phyloP scores from a whole-genome alignment of 2,113 vertebrate species.

The Crotalus tigris region DNA sequence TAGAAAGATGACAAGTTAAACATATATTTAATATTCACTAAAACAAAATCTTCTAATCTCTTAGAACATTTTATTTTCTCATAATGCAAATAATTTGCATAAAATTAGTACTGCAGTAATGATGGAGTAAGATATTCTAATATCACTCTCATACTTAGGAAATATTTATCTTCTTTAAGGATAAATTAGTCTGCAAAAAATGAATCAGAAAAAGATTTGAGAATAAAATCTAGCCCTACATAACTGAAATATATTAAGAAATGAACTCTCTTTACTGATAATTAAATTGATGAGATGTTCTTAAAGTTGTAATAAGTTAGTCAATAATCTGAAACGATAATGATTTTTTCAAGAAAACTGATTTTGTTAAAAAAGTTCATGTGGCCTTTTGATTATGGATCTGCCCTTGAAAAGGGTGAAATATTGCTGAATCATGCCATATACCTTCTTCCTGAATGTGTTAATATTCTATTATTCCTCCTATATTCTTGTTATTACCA shows the following conservation, averaged over 20 bases:
- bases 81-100: neutral
- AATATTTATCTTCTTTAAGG: neutral
- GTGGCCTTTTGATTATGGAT: neutral
- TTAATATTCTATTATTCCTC: too few species aligned
- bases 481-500: too few species aligned
- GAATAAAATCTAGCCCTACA: conserved; percentile 23
- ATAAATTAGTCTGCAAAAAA: conserved; percentile 22
- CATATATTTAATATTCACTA: neutral
- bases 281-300: conserved; percentile 32
- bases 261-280: conserved; percentile 42
- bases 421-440: neutral
- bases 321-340: conserved; percentile 11
- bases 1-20: neutral
- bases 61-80: neutral
- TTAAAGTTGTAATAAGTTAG: conserved; percentile 31
- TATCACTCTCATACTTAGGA: neutral
- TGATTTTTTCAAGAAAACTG: conserved; percentile 6
- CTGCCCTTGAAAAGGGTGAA: neutral
- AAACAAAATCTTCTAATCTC: neutral
- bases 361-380: neutral
- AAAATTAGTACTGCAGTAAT: neutral
- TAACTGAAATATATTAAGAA: conserved; percentile 41
- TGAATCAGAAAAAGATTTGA: conserved; percentile 18
- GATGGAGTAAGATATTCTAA: neutral
- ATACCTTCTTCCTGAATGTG: neutral